Conservation (phyloP, 2,113 vertebrate species). For the Vombatus ursinus region DNA sequence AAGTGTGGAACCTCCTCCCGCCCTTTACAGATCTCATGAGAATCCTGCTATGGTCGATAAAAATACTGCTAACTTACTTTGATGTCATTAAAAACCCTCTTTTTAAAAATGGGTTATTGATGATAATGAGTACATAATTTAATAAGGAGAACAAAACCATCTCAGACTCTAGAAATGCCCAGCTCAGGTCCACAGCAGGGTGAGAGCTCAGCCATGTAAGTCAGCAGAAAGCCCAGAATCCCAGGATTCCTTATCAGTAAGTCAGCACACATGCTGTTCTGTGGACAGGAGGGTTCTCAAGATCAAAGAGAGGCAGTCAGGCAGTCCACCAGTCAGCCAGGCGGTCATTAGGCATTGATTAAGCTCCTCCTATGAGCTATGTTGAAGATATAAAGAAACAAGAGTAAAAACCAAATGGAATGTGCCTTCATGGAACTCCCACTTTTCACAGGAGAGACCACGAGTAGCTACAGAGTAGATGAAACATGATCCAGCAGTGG, state of each 20-base stretch:
- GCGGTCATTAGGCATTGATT: not conserved
- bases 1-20: not conserved
- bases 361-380: not conserved
- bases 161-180: not conserved
- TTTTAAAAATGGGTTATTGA: not conserved
- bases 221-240: not conserved
- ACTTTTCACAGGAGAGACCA: not conserved
- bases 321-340: too few relatives aligned
- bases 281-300: not conserved
- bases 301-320: not conserved
- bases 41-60: not conserved
- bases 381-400: not conserved
- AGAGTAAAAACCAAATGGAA: not conserved
- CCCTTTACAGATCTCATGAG: not conserved
- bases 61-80: slow-evolving; percentile 11
- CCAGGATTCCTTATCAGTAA: too few relatives aligned
- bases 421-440: not conserved
- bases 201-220: not conserved
- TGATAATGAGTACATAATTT: not conserved
- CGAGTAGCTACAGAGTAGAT: too few relatives aligned
- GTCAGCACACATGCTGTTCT: not conserved
- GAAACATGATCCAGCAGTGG: not conserved
- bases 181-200: not conserved
- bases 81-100: slow-evolving; percentile 8
- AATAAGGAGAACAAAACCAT: slow-evolving; percentile 1